phyloP scores from a whole-genome alignment of 2,113 vertebrate species.

The Brachypodius melanocephalos region DNA sequence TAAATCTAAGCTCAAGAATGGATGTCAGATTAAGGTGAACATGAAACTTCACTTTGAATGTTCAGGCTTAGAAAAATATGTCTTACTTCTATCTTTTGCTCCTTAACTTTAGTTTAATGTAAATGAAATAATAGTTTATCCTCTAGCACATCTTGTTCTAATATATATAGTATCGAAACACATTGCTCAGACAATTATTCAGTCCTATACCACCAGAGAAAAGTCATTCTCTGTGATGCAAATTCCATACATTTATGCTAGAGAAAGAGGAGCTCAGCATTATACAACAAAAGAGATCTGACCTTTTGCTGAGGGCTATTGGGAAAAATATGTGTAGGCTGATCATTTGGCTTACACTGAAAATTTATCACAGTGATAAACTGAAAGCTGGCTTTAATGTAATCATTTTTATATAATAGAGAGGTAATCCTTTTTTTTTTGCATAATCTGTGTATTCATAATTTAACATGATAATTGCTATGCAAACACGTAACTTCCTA shows the following conservation, averaged over 20 bases:
- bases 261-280: not conserved
- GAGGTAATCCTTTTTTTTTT: not conserved
- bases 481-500: not conserved
- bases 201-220: not conserved
- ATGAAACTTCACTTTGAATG: not conserved
- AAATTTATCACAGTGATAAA: not conserved
- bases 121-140: not conserved
- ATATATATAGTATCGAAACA: accelerated
- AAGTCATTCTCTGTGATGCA: not conserved
- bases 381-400: not conserved
- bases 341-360: not conserved
- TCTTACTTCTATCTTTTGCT: not conserved
- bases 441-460: not conserved
- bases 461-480: not conserved
- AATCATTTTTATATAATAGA: not conserved
- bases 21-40: not conserved
- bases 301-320: not conserved
- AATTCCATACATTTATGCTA: not conserved
- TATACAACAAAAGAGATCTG: not conserved
- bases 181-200: not conserved
- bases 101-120: not conserved
- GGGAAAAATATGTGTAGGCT: not conserved
- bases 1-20: not conserved
- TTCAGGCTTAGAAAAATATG: not conserved
- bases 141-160: not conserved